Evolutionary conservation across 2,888 invertebrate genomes (phyloP).

Genomic region (Rhopalosiphum nymphaeae): DNA sequence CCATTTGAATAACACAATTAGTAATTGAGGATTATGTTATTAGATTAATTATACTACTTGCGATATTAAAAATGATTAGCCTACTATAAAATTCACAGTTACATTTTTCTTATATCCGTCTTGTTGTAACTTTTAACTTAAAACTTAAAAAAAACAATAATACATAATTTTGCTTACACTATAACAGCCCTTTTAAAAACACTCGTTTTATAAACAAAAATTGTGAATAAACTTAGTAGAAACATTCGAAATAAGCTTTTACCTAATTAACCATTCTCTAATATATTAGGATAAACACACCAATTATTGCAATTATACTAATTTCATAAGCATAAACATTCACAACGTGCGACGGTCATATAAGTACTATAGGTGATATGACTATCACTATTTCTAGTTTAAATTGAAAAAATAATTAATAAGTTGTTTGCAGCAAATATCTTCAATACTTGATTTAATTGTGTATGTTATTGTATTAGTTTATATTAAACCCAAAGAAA

Average conservation of each 20-base stretch:
- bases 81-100: background rate
- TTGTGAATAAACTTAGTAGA: background rate
- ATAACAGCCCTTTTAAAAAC: background rate
- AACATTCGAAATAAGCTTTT: background rate
- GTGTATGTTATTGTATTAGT: background rate
- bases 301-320: background rate
- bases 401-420: background rate
- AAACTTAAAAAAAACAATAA: background rate
- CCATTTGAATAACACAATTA: background rate
- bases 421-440: background rate
- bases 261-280: background rate
- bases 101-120: background rate
- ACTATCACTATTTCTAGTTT: background rate
- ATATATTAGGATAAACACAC: background rate
- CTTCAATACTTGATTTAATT: background rate
- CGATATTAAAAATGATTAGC: background rate
- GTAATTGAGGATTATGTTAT: background rate
- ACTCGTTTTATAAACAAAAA: background rate
- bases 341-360: no score
- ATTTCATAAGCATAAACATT: background rate
- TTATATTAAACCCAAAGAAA: background rate
- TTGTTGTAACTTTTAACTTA: background rate
- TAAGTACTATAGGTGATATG: background rate
- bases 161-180: background rate
- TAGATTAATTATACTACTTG: background rate